Base-by-base conservation (phyloP, 1,140 invertebrate genomes). In the Drosophila nannoptera region DNA sequence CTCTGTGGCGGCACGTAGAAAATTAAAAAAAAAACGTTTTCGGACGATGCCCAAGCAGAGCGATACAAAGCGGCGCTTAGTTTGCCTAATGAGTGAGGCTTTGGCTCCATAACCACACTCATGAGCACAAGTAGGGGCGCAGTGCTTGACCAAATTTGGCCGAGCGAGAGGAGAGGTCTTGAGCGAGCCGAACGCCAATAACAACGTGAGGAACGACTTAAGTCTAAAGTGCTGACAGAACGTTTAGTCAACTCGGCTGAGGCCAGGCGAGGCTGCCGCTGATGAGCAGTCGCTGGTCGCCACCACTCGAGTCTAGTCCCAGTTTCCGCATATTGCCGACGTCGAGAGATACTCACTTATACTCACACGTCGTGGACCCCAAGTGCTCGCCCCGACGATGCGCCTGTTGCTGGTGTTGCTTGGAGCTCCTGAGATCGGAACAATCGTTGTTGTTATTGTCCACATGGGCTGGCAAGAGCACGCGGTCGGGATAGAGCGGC, bases 401-500 rank as follows among this genome's bases (percentile, higher is more conserved):
- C 52, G 60, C 53, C 48, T 64, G 69, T 59, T 87, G 75, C 62
- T 75, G 75, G 36, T 59, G 69, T 43, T 73, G 60, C 29, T 75
- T 71, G 22, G 45, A 46, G 59, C 58, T 68, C 56, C 62, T 69
- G 64, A 53, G 56, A 49, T 69, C 69, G 65, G 50, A 70, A 32
- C 68, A 65, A 14, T 52, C 16, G 56, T 72, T 77, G 50, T 75
- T 81, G 16, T 65, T 75, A 54, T 70, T 77, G 54, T 67, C 61
- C 16, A 73, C 62, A 12, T 55, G 31, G 3, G 62, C 16, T 11
- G 78, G 80, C 69, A 88, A 59, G 62, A 84, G 56, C 32, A 89
- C 86, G 49, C 83, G 83, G 58, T 88, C 82, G 59, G 87, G 78
- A 90, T 91, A 88, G 75, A 82, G 86, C 87, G 92, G 92, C 90